Evolutionary conservation across 1,140 invertebrate genomes (phyloP), one percentile per base, ranked within the genome.

Genomic region (Hyles euphorbiae): DNA sequence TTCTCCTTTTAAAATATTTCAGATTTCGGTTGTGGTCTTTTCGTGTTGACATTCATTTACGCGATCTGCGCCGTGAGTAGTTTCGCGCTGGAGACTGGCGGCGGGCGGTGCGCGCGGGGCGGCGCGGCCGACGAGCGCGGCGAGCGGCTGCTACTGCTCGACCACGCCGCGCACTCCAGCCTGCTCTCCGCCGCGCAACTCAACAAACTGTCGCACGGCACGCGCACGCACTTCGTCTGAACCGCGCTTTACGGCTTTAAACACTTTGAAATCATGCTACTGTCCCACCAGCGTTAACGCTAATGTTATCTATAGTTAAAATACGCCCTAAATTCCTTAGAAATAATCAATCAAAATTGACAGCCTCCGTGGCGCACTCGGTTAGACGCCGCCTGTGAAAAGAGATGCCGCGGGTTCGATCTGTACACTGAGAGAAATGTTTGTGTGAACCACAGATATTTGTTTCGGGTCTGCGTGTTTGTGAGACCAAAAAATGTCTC

Each of bases 111-210:
- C 56, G 68, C 71, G 0, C 75, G 73, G 10, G 56, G 67, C 5
- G 61, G 63, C 5, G 69, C 68, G 3, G 63, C 70, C 47, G 85
- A 85, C 56, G 85, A 84, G 63, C 66, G 79, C 5, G 83, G 85
- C n/a, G 85, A 87, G 46, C 70, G 83, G 3, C 68, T 87, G 1
- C 53, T 88, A 3, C 69, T 88, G 5, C 67, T 87, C 0, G 85
- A 88, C 61, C 85, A 88, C 62, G 82, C 78, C 2, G 82, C 83
- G 0, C 83, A 87, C 60, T 87, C 81, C 50, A 85, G 81, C 61
- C 56, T 87, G 8, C 67, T 88, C 2, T 87, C 83, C 10, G 74
- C 85, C 9, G 83, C 82, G 40, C 85, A 88, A 60, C 67, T 85
- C 9, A 78, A 74, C 58, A 87, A 87, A 44, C 70, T 87, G 5